phyloP scores from a whole-genome alignment of 1,140 invertebrate species.

The Anagrus nilaparvatae region DNA sequence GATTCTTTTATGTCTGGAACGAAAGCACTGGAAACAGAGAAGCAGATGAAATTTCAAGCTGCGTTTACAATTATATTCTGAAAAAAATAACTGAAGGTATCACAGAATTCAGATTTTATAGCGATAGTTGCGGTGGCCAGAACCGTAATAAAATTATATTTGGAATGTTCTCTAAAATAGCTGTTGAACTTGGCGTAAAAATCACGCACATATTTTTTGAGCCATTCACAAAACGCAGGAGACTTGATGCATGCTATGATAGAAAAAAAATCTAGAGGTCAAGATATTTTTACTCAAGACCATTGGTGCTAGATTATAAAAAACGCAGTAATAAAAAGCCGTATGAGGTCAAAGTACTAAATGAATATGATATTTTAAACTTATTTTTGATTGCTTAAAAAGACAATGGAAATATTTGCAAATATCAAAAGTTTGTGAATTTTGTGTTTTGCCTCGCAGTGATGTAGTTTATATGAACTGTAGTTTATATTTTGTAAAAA shows the following conservation, averaged over 20 bases:
- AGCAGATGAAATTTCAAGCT: slow-evolving; percentile 36
- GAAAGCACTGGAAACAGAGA: slow-evolving; percentile 35
- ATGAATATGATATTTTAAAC: no score
- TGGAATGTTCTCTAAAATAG: slow-evolving; percentile 12
- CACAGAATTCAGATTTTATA: slow-evolving; percentile 15
- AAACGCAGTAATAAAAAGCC: no score
- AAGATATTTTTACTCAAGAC: slow-evolving; percentile 2
- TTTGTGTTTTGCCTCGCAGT: no score
- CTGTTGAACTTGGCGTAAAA: slow-evolving; percentile 8
- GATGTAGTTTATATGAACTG: no score
- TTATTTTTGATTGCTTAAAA: no score
- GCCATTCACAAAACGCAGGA: slow-evolving; percentile 2
- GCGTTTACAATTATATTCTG: slow-evolving; percentile 25
- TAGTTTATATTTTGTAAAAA: no score
- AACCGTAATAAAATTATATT: slow-evolving; percentile 27
- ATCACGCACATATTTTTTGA: slow-evolving; percentile 12
- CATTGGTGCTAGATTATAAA: slow-evolving; percentile 5
- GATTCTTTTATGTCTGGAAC: slow-evolving; percentile 37
- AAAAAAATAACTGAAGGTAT: slow-evolving; percentile 7
- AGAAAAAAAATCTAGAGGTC: not conserved
- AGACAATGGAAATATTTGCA: no score
- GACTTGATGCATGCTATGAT: slow-evolving; percentile 4
- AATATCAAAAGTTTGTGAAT: no score
- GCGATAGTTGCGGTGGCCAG: slow-evolving; percentile 33
- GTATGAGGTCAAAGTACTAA: no score